Evolutionary conservation across 35 echinoderm and acorn worm genomes (phyloP), one percentile per base, ranked within the genome.

Genomic region (Anneissia japonica): DNA sequence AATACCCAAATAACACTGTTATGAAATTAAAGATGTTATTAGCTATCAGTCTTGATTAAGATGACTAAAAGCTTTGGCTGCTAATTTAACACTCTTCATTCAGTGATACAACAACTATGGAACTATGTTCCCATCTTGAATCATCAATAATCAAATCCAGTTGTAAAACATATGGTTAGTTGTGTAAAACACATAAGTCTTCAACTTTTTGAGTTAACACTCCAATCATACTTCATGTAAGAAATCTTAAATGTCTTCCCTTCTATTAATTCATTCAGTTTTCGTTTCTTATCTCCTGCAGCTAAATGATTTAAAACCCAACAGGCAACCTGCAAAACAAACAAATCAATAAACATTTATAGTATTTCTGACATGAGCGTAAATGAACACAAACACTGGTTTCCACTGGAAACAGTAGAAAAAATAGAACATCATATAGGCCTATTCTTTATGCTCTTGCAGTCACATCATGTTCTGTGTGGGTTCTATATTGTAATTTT

Each of bases 181-280:
- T n/a, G n/a, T n/a, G n/a, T n/a, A n/a, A n/a, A n/a, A n/a, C n/a
- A n/a, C n/a, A n/a, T n/a, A n/a, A n/a, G n/a, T 43, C 40, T 19
- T 64, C 51, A 88, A 23, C 88, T 78, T 82, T 97, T 88, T 4
- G 92, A 91, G 87, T 99, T 99, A 31, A 91, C 72, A 19, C 77
- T 80, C 96, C 96, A 99, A 74, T 99, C 90, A 86, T 99, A 99
- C 13, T 79, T 81, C 78, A 99, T 81, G 39, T 88, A 99, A 31
- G 39, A 45, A 10, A 89, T 77, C 73, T 88, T 91, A 75, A 86
- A 99, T 17, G 91, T 78, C 38, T 87, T 83, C 1, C 72, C 36
- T 38, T 82, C 82, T 46, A 99, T 79, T 23, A 99, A 31, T 85
- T 86, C 40, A 34, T 80, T 13, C 13, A 99, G 1, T 12, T 91